Evolutionary conservation across 2,888 invertebrate genomes (phyloP), one percentile per base, ranked within the genome.

Genomic region (Euproctis similis): DNA sequence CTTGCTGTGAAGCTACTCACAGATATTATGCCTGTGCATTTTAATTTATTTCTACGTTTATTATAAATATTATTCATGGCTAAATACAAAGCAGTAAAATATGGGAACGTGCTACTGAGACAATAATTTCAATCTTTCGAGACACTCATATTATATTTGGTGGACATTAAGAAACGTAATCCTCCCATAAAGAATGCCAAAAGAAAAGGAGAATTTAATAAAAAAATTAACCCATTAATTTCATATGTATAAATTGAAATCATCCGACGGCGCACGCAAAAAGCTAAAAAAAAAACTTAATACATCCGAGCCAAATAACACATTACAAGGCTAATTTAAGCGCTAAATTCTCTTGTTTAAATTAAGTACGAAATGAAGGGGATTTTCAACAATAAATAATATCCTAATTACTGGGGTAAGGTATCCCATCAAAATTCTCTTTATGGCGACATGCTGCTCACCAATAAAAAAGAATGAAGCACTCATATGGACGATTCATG

Each of bases 381-480:
- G 52, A 52, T 61, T 61, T 64, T 56, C 43, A 45, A 55, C 46
- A 52, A 68, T 68, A 69, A 68, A 69, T 66, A 65, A 67, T 42
- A 48, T 42, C 44, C 46, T 67, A 63, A 71, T 67, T 63, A 59
- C 46, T 32, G 54, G n/a, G 36, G 36, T 42, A 42, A 39, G 39
- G 52, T n/a, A n/a, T 52, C 56, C 57, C 57, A 59, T 62, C 58
- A 53, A 55, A n/a, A 66, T 58, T 59, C 59, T 54, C 49, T 70
- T 71, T 70, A 69, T 65, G 62, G 55, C 53, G 59, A 68, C 61
- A 60, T 50, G 59, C 51, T 51, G 56, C 41, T 53, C 48, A 66
- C 60, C n/a, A n/a, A n/a, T n/a, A 63, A 67, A 69, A 65, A 70
- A 56, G 55, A 60, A 61, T 55, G 44, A 52, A 54, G 41, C 50